Evolutionary conservation across 2,888 invertebrate species (phyloP).

Genomic region (Chirona hameri): DNA sequence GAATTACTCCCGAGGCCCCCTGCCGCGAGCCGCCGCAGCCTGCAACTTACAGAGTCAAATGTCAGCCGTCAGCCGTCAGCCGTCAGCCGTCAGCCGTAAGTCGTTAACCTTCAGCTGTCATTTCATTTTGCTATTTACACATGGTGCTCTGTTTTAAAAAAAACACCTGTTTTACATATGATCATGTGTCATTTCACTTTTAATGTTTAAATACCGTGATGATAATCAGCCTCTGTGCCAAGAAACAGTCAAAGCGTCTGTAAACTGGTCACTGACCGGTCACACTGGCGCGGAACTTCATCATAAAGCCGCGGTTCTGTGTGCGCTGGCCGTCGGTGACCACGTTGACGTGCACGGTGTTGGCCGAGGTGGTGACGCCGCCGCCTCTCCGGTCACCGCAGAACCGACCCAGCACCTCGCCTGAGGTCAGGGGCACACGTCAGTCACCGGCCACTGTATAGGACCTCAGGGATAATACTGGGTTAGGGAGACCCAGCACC

Average conservation of each 20-base stretch:
- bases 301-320: neutral
- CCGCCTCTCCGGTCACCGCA: neutral
- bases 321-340: neutral
- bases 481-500: neutral
- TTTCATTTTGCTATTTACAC: too few species aligned
- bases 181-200: too few species aligned
- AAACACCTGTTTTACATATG: too few species aligned
- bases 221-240: too few species aligned
- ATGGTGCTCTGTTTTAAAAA: too few species aligned
- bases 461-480: too few species aligned
- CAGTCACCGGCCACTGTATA: too few species aligned
- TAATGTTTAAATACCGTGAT: too few species aligned
- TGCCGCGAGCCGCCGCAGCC: conserved; percentile 65
- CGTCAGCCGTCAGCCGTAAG: too few species aligned
- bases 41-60: conserved; percentile 41
- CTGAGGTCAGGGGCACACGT: neutral
- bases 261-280: neutral
- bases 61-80: too few species aligned
- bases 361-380: neutral
- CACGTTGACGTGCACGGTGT: neutral
- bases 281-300: neutral
- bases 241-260: too few species aligned
- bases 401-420: neutral
- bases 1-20: conserved; percentile 62
- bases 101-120: too few species aligned